Percentiles rank a stretch among this genome's conserved stretches.
These are phyloP conservation scores for Ctenopoma multispine DNA, from an alignment of 2,797 vertebrate genomes.

Conservation along the genomic window DNA sequence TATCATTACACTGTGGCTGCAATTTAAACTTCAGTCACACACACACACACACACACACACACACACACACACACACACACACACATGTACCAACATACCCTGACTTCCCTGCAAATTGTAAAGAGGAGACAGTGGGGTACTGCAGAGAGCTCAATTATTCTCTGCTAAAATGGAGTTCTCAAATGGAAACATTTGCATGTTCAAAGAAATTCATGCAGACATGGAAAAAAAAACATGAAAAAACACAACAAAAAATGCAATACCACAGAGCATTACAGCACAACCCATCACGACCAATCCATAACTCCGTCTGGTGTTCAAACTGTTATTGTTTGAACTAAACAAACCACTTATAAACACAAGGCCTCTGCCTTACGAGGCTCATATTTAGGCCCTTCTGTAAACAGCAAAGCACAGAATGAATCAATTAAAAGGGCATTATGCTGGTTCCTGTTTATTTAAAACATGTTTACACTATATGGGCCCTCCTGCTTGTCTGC, in stretches of 20 bases:
- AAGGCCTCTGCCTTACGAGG: conserved; percentile 84
- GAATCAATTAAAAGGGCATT: conserved; percentile 92
- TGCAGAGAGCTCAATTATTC: conserved; percentile 57
- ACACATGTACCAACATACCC: conserved; percentile 36
- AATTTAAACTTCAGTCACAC: conserved; percentile 76
- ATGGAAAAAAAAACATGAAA: conserved; percentile 11
- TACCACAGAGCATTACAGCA: conserved; percentile 48
- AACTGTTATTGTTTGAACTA: conserved; percentile 87
- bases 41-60: conserved; percentile 45
- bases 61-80: conserved; percentile 42
- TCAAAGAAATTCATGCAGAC: conserved; percentile 30
- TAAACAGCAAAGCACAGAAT: conserved; percentile 88
- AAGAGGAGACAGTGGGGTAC: conserved; percentile 65
- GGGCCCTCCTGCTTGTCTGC: conserved; percentile 79
- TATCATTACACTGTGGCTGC: conserved; percentile 82
- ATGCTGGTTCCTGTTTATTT: conserved; percentile 91
- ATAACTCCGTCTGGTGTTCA: conserved; percentile 79
- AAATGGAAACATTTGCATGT: conserved; percentile 41
- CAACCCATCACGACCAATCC: conserved; percentile 59
- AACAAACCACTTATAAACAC: conserved; percentile 88
- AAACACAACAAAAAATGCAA: conserved; percentile 42
- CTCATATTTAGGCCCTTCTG: conserved; percentile 87
- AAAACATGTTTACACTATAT: conserved; percentile 88
- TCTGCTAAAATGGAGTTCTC: conserved; percentile 46
- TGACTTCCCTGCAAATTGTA: conserved; percentile 57